Base-by-base conservation (phyloP, 1,140 invertebrate genomes). In the Listronotus bonariensis region DNA sequence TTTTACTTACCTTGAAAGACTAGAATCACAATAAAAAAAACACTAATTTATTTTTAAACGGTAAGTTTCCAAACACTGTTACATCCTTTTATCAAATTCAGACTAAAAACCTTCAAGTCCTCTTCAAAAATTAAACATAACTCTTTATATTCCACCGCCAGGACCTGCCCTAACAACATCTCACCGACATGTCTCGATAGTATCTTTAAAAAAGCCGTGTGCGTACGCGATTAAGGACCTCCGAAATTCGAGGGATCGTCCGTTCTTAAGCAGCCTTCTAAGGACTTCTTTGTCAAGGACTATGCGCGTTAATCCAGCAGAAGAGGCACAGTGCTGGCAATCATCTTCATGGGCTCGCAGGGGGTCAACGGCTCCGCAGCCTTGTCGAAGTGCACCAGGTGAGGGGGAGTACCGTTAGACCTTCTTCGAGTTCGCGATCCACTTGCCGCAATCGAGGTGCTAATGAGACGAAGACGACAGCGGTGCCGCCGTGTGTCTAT, bases 321-420 rank as follows among this genome's bases (percentile, higher is more conserved):
- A 56, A 48, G 45, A 65, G 52, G 62, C 36, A 65, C 62, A 65
- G 62, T 65, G 62, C n/a, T 46, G 15, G 60, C 43, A 17, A 56
- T 65, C 53, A 56, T 65, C 54, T 51, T 57, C 62, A 36, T 46
- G 54, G 43, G 40, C 36, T 61, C 20, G 20, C 14, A 53, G 49
- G 49, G 58, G 60, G 62, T 65, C 62, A 65, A 65, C 53, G 62
- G 62, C 62, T 65, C 53, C 42, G 45, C 53, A 65, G 54, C 53
- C 62, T 65, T 65, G 62, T 63, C 52, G 60, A 45, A 45, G 40
- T 45, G 31, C 40, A 54, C 40, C 20, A 49, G 46, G 46, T 49
- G 46, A 49, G 52, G 46, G 61, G 52, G 40, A 63, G 51, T 63
- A 63, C 61, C 61, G 61, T 63, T 63, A 63, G 51, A 34, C 61